Evolutionary conservation across 1,140 invertebrate genomes (phyloP).

Genomic region (Ostrea edulis): DNA sequence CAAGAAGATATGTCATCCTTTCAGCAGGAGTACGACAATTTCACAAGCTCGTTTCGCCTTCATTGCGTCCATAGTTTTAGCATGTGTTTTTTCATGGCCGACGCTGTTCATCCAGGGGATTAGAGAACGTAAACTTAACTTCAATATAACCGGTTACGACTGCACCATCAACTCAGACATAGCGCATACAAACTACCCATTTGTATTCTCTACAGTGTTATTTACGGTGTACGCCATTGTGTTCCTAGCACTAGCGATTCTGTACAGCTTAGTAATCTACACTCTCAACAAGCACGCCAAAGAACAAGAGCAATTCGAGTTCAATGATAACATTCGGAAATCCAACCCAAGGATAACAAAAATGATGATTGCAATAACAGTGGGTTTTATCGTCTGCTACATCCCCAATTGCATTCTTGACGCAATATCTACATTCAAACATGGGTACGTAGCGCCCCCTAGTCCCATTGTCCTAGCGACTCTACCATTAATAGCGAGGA

Average conservation of each 20-base stretch:
- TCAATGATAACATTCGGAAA: conserved; percentile 19
- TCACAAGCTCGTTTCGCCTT: neutral
- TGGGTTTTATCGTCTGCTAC: conserved; percentile 49
- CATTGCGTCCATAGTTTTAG: conserved; percentile 31
- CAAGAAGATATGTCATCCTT: conserved; percentile 38
- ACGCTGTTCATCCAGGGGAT: conserved; percentile 29
- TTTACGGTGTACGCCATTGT: neutral
- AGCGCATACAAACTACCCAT: conserved; percentile 36
- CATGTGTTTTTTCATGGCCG: conserved; percentile 41
- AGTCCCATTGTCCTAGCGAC: conserved; percentile 47
- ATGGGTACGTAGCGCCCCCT: conserved; percentile 41
- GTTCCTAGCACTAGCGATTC: neutral
- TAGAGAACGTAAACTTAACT: conserved; percentile 36
- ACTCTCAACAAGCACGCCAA: conserved; percentile 17
- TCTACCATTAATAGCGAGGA: conserved; percentile 45
- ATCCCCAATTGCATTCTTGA: conserved; percentile 50
- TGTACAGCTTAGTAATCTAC: conserved; percentile 24
- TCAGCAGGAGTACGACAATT: conserved; percentile 4
- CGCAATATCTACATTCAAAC: conserved; percentile 49
- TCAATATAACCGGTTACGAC: conserved; percentile 44
- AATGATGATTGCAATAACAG: conserved; percentile 52
- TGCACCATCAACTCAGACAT: conserved; percentile 12
- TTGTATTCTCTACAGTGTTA: conserved; percentile 32
- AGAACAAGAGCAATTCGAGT: neutral
- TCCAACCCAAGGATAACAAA: conserved; percentile 49